Base-by-base conservation (phyloP, 1,140 invertebrate genomes). In the Ceratina australensis region DNA sequence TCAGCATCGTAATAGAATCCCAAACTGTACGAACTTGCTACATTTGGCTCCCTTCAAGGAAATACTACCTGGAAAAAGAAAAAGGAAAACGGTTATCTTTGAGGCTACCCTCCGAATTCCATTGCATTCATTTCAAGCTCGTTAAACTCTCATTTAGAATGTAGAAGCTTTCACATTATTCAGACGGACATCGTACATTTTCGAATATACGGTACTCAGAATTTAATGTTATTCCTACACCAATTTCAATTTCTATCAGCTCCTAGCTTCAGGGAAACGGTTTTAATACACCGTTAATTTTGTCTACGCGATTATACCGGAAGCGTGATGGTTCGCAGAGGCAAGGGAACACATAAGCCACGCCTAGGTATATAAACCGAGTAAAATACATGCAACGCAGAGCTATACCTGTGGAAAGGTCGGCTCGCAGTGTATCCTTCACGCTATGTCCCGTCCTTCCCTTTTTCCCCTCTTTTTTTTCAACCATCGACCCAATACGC, bases 361-460 rank as follows among this genome's bases (percentile, higher is more conserved):
- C 77, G 20, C 77, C 77, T 79, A 79, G 77, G 47, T 79, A 74
- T 79, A 74, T 50, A 80, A 77, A 80, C 22, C 15, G 52, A 80
- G 60, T 47, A 50, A 67, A 76, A 69, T 64, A 52, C 72, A 67
- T 56, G 78, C 59, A 63, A 61, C 26, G 16, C 49, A n/a, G n/a
- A 66, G 73, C 52, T 54, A 54, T 54, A 18, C n/a, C 33, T 42
- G 57, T 28, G 64, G 78, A 76, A 79, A 80, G 78, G 74, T 78
- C 75, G 79, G 66, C 49, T 52, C 71, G 10, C 24, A n/a, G 15
- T 75, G 59, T 60, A 28, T 64, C 47, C 52, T 24, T 49, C 20
- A n/a, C 28, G 16, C n/a, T 71, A 56, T 52, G 33, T 75, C 60
- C 66, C 52, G 28, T 63, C 28, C 28, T 47, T 33, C 57, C 24